These are phyloP conservation scores for Parauchenoglanis ngamensis DNA, from an alignment of 2,797 vertebrate genomes.

Conservation along the genomic window DNA sequence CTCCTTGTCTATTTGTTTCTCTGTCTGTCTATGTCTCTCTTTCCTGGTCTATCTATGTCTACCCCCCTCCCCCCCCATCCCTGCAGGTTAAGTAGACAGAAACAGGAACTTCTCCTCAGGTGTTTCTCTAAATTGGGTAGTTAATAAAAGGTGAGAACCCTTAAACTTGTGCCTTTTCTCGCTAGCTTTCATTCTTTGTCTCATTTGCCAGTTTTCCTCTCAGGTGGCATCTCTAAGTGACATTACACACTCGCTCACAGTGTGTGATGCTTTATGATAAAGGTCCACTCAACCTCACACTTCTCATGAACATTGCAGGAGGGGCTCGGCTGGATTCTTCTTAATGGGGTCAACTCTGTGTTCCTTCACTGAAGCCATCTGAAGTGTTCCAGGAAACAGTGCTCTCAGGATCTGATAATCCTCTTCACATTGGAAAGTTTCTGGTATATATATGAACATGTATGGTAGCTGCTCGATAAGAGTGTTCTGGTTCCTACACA, in stretches of 20 bases:
- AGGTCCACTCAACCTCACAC: not conserved
- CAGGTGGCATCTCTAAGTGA: not conserved
- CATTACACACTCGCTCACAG: not conserved
- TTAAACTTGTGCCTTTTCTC: not conserved
- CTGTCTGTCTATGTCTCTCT: not conserved
- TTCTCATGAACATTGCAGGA: not conserved
- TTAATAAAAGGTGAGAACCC: slow-evolving; percentile 2
- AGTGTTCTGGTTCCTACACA: no score
- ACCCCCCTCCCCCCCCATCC: not conserved
- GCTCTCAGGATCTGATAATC: not conserved
- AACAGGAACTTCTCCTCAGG: slow-evolving; percentile 10
- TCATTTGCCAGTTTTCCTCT: not conserved
- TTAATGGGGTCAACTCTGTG: not conserved
- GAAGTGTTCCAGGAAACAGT: not conserved
- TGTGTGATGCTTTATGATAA: not conserved
- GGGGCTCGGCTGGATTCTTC: slow-evolving; percentile 2
- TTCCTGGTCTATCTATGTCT: not conserved
- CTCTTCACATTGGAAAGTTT: not conserved
- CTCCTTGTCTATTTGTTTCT: not conserved
- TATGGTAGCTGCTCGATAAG: not conserved
- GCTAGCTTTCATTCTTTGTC: not conserved
- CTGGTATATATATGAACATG: not conserved
- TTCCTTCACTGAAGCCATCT: not conserved
- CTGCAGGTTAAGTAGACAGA: not conserved
- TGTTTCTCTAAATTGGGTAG: slow-evolving; percentile 7